A percentile compares a stretch with the other conserved stretches of the same genome.
Evolutionary conservation across 2,797 vertebrate genomes (phyloP).

Genomic region (Taenioides sp.): DNA sequence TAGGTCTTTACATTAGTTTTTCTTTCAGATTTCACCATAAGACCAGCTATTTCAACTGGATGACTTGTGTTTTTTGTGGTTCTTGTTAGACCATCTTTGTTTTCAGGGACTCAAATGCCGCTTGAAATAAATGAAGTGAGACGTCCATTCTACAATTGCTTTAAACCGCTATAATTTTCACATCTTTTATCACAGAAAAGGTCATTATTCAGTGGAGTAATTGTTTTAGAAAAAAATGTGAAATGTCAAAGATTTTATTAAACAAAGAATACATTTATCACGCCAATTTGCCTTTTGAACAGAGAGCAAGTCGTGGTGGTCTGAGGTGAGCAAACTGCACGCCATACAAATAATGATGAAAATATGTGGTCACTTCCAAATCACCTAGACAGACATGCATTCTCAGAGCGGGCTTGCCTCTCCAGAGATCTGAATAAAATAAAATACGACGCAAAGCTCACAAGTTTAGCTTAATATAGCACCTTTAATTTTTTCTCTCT

Average conservation of each 20-base stretch:
- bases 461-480: too few relatives aligned
- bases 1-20: too few relatives aligned
- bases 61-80: background rate
- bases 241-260: slow-evolving; percentile 14
- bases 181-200: background rate
- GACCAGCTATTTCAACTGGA: background rate
- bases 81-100: background rate
- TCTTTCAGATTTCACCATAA: background rate
- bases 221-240: slow-evolving; percentile 3
- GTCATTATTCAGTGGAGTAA: slow-evolving; percentile 4
- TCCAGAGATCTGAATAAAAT: too few relatives aligned
- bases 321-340: background rate
- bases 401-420: too few relatives aligned
- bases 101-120: background rate
- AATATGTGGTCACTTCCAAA: too few relatives aligned
- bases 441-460: too few relatives aligned
- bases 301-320: background rate
- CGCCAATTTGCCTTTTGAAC: background rate
- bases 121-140: background rate
- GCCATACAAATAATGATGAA: too few relatives aligned
- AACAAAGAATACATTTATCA: slow-evolving; percentile 5
- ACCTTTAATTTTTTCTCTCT: background rate
- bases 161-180: background rate
- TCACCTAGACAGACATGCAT: too few relatives aligned
- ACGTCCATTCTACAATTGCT: background rate